Conservation (phyloP, 2,888 invertebrate genomes). For the Pristionchus mayeri region DNA sequence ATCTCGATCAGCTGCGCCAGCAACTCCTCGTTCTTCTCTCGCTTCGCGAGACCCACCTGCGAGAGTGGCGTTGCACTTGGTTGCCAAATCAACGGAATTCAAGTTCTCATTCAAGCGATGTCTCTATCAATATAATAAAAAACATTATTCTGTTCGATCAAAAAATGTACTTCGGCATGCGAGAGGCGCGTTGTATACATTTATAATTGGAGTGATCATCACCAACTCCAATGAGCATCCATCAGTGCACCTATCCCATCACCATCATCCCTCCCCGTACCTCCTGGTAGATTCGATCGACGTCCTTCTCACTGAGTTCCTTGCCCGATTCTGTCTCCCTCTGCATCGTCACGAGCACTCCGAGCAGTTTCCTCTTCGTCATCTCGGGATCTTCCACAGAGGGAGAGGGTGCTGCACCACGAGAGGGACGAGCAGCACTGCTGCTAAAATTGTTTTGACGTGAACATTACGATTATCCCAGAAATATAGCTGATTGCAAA, state of each 20-base stretch:
- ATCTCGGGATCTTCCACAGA: neutral
- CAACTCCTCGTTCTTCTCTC: neutral
- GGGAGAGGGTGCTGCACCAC: neutral
- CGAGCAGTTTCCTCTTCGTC: constrained; percentile 40
- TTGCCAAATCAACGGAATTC: too few relatives aligned
- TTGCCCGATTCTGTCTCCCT: constrained; percentile 1
- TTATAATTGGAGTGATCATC: too few relatives aligned
- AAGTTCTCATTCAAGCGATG: too few relatives aligned
- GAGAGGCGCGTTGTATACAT: too few relatives aligned
- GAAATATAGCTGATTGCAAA: too few relatives aligned
- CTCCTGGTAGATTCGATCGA: constrained; percentile 33
- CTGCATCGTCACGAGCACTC: constrained; percentile 31
- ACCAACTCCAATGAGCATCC: too few relatives aligned
- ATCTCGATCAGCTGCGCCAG: neutral
- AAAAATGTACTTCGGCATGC: too few relatives aligned
- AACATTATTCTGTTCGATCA: too few relatives aligned
- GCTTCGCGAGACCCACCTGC: neutral
- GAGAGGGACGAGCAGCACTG: neutral
- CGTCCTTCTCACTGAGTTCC: neutral
- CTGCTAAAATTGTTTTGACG: too few relatives aligned
- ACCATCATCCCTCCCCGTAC: neutral
- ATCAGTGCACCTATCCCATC: too few relatives aligned
- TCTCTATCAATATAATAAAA: too few relatives aligned
- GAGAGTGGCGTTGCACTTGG: neutral
- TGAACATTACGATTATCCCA: too few relatives aligned